Conservation (phyloP, 1,140 invertebrate genomes). For the Heterodera schachtii region DNA sequence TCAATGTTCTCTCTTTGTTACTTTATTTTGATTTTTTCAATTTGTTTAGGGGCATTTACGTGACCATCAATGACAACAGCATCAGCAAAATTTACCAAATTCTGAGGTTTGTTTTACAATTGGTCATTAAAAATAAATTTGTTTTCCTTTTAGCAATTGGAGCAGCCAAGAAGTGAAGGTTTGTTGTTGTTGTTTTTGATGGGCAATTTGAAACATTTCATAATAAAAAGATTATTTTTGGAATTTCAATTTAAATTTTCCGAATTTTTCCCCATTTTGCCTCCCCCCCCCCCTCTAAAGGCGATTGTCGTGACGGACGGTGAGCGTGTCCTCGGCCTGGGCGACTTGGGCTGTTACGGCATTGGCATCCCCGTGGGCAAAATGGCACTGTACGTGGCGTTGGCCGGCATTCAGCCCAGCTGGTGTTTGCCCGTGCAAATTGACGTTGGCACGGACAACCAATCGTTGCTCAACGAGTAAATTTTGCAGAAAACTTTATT, state of each 20-base stretch:
- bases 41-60: conserved; percentile 78
- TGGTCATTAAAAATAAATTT: neutral
- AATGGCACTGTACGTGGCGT: conserved; percentile 84
- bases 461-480: conserved; percentile 80
- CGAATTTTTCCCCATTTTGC: neutral
- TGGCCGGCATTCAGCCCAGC: conserved; percentile 89
- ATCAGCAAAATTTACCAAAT: conserved; percentile 72
- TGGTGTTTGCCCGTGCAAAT: conserved; percentile 87
- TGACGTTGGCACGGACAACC: conserved; percentile 89
- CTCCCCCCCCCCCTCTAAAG: conserved; percentile 69
- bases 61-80: conserved; percentile 93
- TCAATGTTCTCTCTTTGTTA: neutral
- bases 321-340: conserved; percentile 87
- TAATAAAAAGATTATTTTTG: too few species aligned
- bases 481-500: neutral
- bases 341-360: conserved; percentile 88
- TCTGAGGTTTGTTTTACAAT: conserved; percentile 55
- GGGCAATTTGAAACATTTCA: too few species aligned
- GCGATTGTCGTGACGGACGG: conserved; percentile 91
- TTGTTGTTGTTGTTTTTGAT: too few species aligned
- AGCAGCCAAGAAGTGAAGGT: conserved; percentile 17
- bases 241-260: too few species aligned
- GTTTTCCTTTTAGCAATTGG: conserved; percentile 12
- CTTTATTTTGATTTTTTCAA: neutral
- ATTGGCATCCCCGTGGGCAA: conserved; percentile 79